Conservation (phyloP, 2,797 vertebrate species). For the Lepus oiostolus region DNA sequence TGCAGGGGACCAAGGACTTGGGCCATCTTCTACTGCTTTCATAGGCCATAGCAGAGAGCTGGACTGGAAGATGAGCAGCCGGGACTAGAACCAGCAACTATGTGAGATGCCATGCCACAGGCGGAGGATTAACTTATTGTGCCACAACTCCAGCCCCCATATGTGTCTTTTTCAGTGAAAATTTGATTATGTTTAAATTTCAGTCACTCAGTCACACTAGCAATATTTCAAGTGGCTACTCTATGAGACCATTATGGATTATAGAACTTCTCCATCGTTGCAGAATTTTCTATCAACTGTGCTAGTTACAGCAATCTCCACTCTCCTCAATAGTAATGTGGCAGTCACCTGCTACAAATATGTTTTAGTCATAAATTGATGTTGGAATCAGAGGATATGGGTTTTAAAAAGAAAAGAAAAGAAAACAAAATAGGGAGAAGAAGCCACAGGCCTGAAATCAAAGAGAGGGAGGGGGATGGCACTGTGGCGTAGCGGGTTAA, state of each 20-base stretch:
- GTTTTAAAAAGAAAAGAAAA: background rate
- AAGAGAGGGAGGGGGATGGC: background rate
- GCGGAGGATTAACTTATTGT: too few relatives aligned
- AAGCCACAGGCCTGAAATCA: background rate
- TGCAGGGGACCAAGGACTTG: too few relatives aligned
- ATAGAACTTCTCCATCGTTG: background rate
- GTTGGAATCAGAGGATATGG: background rate
- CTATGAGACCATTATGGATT: background rate
- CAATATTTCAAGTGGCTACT: background rate
- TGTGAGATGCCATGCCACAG: too few relatives aligned
- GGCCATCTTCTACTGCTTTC: too few relatives aligned
- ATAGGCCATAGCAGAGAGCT: too few relatives aligned
- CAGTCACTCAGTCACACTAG: background rate
- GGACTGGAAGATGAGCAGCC: too few relatives aligned
- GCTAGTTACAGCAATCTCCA: background rate
- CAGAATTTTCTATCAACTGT: background rate
- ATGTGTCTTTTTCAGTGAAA: background rate
- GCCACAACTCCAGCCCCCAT: too few relatives aligned
- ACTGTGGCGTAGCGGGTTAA: too few relatives aligned
- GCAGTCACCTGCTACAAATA: background rate
- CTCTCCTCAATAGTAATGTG: too few relatives aligned
- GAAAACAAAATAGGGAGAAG: background rate
- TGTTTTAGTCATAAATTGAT: background rate
- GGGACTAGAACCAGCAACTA: too few relatives aligned
- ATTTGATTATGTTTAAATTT: constrained; percentile 15